Conservation (phyloP, 1,140 invertebrate species). For the Sitobion miscanthi region DNA sequence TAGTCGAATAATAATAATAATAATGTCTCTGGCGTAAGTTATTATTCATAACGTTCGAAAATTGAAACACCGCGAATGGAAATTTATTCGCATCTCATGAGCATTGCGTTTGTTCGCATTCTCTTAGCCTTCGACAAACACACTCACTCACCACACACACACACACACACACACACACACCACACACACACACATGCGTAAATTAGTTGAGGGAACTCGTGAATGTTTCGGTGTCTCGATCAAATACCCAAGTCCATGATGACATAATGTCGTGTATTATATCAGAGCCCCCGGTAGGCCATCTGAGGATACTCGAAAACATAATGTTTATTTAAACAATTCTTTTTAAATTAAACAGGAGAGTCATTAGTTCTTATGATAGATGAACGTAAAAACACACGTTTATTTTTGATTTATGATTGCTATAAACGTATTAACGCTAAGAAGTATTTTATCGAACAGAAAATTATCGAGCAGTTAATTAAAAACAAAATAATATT, state of each 20-base stretch:
- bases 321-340: background rate
- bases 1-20: background rate
- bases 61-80: background rate
- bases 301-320: too few species aligned
- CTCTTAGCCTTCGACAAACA: background rate
- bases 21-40: background rate
- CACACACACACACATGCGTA: too few species aligned
- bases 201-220: background rate
- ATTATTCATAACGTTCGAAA: constrained; percentile 23
- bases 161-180: background rate
- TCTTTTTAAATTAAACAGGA: background rate
- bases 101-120: background rate
- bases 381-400: background rate
- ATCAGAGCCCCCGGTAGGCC: too few species aligned
- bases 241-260: too few species aligned
- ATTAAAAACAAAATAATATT: background rate
- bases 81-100: background rate
- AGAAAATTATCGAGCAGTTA: background rate
- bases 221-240: too few species aligned
- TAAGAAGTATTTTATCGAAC: background rate
- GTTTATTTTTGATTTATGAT: background rate
- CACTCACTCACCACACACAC: background rate
- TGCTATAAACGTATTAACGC: background rate
- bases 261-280: too few species aligned
- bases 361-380: background rate